Conservation (phyloP, 2,113 vertebrate genomes). For the Hoplias malabaricus region DNA sequence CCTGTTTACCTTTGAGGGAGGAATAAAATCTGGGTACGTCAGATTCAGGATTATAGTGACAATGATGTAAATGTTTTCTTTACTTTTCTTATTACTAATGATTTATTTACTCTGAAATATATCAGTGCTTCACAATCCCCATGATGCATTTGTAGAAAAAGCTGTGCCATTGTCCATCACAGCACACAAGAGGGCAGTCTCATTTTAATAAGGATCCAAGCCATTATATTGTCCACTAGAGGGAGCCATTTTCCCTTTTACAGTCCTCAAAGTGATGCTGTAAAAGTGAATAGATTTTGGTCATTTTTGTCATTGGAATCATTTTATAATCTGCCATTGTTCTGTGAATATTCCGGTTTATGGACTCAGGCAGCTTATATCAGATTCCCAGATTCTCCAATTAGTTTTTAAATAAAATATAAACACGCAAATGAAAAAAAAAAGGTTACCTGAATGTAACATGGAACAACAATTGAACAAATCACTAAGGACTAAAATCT, state of each 20-base stretch:
- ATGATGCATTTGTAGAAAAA: neutral
- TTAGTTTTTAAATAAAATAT: too few relatives aligned
- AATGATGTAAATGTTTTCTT: neutral
- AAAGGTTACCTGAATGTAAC: too few relatives aligned
- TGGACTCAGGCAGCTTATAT: too few relatives aligned
- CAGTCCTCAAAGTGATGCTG: neutral
- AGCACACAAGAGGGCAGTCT: constrained; percentile 41
- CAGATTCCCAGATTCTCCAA: too few relatives aligned
- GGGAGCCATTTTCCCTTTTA: constrained; percentile 21
- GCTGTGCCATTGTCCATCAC: neutral
- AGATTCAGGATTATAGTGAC: neutral
- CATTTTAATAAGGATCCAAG: neutral
- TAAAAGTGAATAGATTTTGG: neutral
- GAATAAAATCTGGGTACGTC: neutral
- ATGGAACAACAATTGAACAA: too few relatives aligned
- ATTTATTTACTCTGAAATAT: neutral
- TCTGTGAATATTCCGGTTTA: too few relatives aligned
- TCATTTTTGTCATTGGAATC: too few relatives aligned
- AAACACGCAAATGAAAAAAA: too few relatives aligned
- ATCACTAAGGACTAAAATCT: too few relatives aligned
- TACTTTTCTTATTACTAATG: neutral
- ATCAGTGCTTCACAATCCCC: neutral
- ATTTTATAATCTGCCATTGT: too few relatives aligned
- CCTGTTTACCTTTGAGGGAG: neutral
- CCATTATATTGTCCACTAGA: constrained; percentile 21